phyloP scores from a whole-genome alignment of 2,888 invertebrate genomes.

The Aphelenchoides bicaudatus region DNA sequence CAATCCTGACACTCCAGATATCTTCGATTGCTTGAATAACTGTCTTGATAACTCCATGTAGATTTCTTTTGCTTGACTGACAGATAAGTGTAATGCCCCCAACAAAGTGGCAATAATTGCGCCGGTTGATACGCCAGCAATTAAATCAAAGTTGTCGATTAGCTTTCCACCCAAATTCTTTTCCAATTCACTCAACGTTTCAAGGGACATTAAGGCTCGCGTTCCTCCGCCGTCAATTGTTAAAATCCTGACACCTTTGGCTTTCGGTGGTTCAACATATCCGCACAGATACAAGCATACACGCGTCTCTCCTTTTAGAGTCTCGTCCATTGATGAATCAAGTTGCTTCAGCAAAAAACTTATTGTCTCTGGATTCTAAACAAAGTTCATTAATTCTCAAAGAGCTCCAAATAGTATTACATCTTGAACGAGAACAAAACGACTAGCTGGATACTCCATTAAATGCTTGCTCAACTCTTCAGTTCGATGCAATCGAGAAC shows the following conservation, averaged over 20 bases:
- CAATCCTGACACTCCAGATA: constrained; percentile 59
- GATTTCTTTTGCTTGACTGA: constrained; percentile 67
- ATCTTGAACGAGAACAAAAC: constrained; percentile 28
- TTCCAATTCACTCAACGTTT: constrained; percentile 77
- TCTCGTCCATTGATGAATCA: constrained; percentile 28
- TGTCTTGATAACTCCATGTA: constrained; percentile 61
- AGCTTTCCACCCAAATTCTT: constrained; percentile 63
- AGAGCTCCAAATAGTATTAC: neutral
- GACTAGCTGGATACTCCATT: constrained; percentile 47
- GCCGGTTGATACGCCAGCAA: constrained; percentile 67
- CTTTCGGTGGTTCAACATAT: constrained; percentile 29
- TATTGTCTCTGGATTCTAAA: constrained; percentile 26
- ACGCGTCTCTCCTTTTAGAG: constrained; percentile 39
- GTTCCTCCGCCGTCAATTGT: constrained; percentile 87
- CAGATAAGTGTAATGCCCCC: constrained; percentile 68
- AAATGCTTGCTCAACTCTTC: constrained; percentile 46
- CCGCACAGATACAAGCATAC: constrained; percentile 51
- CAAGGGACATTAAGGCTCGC: constrained; percentile 78
- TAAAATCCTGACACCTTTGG: constrained; percentile 73
- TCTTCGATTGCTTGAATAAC: constrained; percentile 70
- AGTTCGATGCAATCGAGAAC: constrained; percentile 33
- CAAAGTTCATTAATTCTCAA: neutral
- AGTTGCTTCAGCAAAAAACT: constrained; percentile 39
- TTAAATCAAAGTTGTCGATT: constrained; percentile 79
- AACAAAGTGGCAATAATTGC: constrained; percentile 75